Evolutionary conservation across 2,113 vertebrate species (phyloP), one percentile per base, ranked within the genome.

Genomic region (Benthochromis sp.): DNA sequence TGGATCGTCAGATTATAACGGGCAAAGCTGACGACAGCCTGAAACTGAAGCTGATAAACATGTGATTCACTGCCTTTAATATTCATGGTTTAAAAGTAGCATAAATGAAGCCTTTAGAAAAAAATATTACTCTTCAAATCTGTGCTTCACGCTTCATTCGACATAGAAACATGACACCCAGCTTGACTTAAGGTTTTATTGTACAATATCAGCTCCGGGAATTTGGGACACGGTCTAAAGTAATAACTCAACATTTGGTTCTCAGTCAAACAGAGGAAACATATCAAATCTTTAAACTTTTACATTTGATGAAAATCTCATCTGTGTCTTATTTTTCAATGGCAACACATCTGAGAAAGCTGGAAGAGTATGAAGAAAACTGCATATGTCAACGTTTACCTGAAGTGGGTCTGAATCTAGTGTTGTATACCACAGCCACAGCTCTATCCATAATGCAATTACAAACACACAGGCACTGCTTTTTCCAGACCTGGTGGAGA

Each of bases 391-490:
- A 69, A 0, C 11, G 10, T n/a, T 78, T 31, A 50, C 73, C 50
- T 78, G 38, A 55, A 81, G 40, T 24, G 19, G 53, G 36, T 63
- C 45, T 14, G 29, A 52, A 50, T 78, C 54, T 59, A n/a, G 47
- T 21, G 31, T 5, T 29, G 52, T 83, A 27, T 27, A 55, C 52
- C 21, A 57, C 34, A 54, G 59, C 47, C 85, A 88, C 57, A 69
- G 71, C 31, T 84, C 34, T 47, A 61, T 40, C 38, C 34, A 5
- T 87, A 84, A 93, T 79, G n/a, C 24, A 45, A 38, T 93, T 93
- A 92, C 13, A 80, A 21, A n/a, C 43, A 59, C 24, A 57, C 80
- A 11, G 88, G 87, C 86, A 3, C 78, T 45, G 21, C 52, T 17
- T 79, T n/a, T 40, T 14, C 86, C 90, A 93, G 88, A 84, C 47